These are phyloP conservation scores for Tanytarsus gracilentus DNA, from an alignment of 2,888 invertebrate genomes.

Conservation along the genomic window DNA sequence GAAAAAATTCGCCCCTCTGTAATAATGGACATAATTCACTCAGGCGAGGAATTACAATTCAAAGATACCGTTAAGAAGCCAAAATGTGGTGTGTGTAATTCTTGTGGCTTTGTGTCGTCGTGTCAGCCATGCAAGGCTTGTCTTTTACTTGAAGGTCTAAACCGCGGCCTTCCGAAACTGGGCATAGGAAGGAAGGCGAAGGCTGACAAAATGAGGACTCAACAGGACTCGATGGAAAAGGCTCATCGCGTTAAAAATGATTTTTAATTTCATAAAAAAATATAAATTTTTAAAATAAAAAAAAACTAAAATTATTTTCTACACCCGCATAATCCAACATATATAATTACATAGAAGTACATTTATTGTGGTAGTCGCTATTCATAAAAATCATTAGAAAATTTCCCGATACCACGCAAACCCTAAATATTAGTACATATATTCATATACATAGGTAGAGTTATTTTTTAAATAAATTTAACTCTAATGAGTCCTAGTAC, in stretches of 20 bases:
- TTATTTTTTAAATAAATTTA: no score
- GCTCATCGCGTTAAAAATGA: slow-evolving; percentile 43
- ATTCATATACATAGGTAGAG: no score
- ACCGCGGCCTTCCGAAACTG: slow-evolving; percentile 80
- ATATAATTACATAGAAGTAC: no score
- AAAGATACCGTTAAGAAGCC: slow-evolving; percentile 78
- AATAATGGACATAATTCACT: slow-evolving; percentile 81
- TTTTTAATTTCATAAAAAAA: slow-evolving; percentile 35
- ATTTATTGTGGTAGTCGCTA: no score
- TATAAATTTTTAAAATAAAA: slow-evolving; percentile 1
- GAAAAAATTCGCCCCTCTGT: slow-evolving; percentile 81
- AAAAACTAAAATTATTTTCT: not conserved
- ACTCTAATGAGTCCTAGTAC: no score
- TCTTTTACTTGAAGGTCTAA: slow-evolving; percentile 87
- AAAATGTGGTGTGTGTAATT: slow-evolving; percentile 63
- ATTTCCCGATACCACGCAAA: no score
- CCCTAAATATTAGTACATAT: no score
- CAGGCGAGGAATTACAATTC: slow-evolving; percentile 75
- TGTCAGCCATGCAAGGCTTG: slow-evolving; percentile 96
- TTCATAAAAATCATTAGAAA: no score
- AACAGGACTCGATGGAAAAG: slow-evolving; percentile 43
- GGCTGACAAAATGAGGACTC: slow-evolving; percentile 56
- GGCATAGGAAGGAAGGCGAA: slow-evolving; percentile 87
- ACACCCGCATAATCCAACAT: not conserved
- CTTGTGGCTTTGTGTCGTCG: slow-evolving; percentile 87